Conservation (phyloP, 2,113 vertebrate genomes). For the Stomatorhinus ivindoensis region DNA sequence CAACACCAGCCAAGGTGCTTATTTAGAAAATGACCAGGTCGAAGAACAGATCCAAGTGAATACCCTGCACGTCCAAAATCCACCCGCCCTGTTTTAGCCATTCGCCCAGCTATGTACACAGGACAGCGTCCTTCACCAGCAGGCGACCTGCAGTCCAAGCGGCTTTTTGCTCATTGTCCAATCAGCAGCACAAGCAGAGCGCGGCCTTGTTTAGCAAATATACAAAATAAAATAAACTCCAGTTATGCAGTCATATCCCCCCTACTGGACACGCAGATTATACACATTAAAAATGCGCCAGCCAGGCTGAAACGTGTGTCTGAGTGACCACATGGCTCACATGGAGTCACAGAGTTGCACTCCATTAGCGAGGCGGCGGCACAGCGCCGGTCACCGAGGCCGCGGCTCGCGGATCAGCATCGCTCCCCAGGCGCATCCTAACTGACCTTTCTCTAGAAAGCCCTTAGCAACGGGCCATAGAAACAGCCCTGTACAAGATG, state of each 20-base stretch:
- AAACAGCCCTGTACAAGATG: background rate
- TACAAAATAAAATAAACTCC: background rate
- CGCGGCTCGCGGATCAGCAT: no score
- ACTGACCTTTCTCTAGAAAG: background rate
- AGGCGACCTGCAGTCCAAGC: background rate
- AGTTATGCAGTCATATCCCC: background rate
- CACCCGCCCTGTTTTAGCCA: background rate
- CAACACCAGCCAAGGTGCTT: background rate
- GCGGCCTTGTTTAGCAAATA: background rate
- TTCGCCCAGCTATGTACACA: background rate
- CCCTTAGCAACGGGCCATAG: background rate
- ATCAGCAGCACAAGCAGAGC: background rate
- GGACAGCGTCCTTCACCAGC: background rate
- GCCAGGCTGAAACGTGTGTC: background rate
- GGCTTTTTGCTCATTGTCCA: background rate
- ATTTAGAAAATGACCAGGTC: background rate
- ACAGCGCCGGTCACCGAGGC: background rate
- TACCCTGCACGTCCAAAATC: background rate
- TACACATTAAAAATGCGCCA: background rate
- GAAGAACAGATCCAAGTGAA: background rate
- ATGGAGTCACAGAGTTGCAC: constrained; percentile 16
- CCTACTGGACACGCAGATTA: background rate
- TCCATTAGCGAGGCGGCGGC: background rate
- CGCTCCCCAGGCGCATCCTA: background rate
- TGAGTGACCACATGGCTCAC: background rate